These are phyloP conservation scores for Apamea epomidion DNA, from an alignment of 2,888 invertebrate species.

Conservation along the genomic window DNA sequence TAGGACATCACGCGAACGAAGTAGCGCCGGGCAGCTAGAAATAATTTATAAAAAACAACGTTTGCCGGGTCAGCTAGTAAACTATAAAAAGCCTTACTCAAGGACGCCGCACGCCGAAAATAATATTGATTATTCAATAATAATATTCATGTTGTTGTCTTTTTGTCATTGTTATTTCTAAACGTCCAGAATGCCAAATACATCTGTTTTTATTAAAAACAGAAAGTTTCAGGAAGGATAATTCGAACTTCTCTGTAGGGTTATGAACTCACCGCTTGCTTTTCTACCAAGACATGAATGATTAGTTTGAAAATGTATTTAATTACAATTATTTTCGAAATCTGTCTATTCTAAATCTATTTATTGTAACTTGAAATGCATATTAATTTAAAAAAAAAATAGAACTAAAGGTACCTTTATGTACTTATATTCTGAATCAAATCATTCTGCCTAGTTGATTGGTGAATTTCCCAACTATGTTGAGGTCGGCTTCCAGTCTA, in stretches of 20 bases:
- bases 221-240: neutral
- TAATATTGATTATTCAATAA: slow-evolving; percentile 29
- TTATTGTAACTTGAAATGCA: too few relatives aligned
- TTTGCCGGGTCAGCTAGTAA: too few relatives aligned
- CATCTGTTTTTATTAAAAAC: neutral
- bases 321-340: neutral
- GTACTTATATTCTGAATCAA: too few relatives aligned
- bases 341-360: neutral
- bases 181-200: neutral
- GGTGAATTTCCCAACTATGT: too few relatives aligned
- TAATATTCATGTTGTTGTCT: slow-evolving; percentile 9
- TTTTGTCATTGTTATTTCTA: slow-evolving; percentile 12
- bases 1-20: too few relatives aligned
- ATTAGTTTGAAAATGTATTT: neutral
- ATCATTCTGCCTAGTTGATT: too few relatives aligned
- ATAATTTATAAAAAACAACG: too few relatives aligned
- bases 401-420: too few relatives aligned
- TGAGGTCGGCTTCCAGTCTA: too few relatives aligned
- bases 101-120: slow-evolving; percentile 31
- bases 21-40: too few relatives aligned
- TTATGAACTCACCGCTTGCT: neutral
- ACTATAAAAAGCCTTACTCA: slow-evolving; percentile 28
- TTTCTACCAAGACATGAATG: neutral
- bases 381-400: too few relatives aligned
- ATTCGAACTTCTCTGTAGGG: neutral